Evolutionary conservation across 2,888 invertebrate genomes (phyloP).

Genomic region (Biston stratarius): DNA sequence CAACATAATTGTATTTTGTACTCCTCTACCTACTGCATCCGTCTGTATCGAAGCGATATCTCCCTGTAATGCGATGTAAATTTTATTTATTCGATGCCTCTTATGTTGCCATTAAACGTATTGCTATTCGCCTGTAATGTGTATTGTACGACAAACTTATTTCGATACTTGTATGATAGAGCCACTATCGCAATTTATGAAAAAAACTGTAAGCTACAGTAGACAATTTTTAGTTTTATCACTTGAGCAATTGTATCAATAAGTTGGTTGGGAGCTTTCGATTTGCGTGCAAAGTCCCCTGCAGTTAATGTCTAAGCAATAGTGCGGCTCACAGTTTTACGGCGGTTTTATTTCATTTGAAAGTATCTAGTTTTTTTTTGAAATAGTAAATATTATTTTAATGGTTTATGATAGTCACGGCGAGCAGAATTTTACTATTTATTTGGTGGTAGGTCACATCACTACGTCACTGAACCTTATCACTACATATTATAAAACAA

Average conservation of each 20-base stretch:
- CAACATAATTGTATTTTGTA: not conserved
- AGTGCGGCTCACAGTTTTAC: slow-evolving; percentile 14
- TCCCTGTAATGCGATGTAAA: slow-evolving; percentile 60
- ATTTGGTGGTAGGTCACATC: too few species aligned
- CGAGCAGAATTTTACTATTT: too few species aligned
- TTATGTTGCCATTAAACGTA: slow-evolving; percentile 57
- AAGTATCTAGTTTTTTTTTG: not conserved
- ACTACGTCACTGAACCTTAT: too few species aligned
- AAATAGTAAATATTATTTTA: too few species aligned
- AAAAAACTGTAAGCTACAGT: too few species aligned
- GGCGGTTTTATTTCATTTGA: slow-evolving; percentile 9
- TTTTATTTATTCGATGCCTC: slow-evolving; percentile 69
- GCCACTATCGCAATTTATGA: not conserved
- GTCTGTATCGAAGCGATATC: slow-evolving; percentile 13
- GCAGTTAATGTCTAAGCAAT: slow-evolving; percentile 32
- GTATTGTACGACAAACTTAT: slow-evolving; percentile 55
- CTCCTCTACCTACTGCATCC: slow-evolving; percentile 8
- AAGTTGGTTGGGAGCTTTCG: slow-evolving; percentile 46
- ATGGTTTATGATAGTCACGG: too few species aligned
- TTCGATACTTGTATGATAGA: not conserved
- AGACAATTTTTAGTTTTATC: not conserved
- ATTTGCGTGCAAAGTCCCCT: slow-evolving; percentile 49
- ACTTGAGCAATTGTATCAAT: not conserved
- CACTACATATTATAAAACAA: too few species aligned
- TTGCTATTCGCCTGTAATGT: slow-evolving; percentile 40